These are phyloP conservation scores for Exephanes ischioxanthus DNA, from an alignment of 2,888 invertebrate species.

Conservation along the genomic window DNA sequence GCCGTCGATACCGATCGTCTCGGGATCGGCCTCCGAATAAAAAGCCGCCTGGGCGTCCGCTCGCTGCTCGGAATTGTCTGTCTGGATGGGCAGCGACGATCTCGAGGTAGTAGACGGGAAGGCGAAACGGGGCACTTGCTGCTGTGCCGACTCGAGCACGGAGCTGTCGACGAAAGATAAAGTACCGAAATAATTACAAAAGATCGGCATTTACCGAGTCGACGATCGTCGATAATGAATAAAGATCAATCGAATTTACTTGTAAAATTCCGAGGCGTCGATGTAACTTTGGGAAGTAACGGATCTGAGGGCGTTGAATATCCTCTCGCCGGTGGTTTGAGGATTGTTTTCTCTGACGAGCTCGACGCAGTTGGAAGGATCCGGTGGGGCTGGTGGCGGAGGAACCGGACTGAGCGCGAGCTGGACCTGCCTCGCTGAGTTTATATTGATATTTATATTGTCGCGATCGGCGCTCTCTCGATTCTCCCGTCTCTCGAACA, in stretches of 20 bases:
- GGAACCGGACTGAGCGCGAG: constrained; percentile 76
- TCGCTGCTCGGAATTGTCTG: constrained; percentile 62
- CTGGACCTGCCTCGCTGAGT: constrained; percentile 55
- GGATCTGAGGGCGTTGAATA: constrained; percentile 81
- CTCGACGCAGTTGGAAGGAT: constrained; percentile 68
- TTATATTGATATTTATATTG: background rate
- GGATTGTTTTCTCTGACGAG: constrained; percentile 72
- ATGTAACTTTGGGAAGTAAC: constrained; percentile 83
- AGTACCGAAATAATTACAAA: constrained; percentile 3
- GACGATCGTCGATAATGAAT: background rate
- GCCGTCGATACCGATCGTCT: constrained; percentile 65
- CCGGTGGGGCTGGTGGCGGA: constrained; percentile 82
- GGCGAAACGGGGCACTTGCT: constrained; percentile 78
- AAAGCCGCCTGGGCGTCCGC: constrained; percentile 69
- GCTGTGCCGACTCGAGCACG: constrained; percentile 79
- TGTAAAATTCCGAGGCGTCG: constrained; percentile 83
- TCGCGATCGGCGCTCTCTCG: constrained; percentile 19
- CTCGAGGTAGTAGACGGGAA: constrained; percentile 73
- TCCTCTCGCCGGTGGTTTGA: constrained; percentile 82
- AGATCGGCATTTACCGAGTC: background rate
- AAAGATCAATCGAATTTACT: constrained; percentile 72
- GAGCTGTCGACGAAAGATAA: constrained; percentile 72
- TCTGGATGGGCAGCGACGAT: constrained; percentile 66
- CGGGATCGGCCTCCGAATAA: constrained; percentile 73
- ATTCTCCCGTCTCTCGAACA: constrained; percentile 54